Evolutionary conservation across 2,113 vertebrate species (phyloP).

Genomic region (Sylvicapra grimmia): DNA sequence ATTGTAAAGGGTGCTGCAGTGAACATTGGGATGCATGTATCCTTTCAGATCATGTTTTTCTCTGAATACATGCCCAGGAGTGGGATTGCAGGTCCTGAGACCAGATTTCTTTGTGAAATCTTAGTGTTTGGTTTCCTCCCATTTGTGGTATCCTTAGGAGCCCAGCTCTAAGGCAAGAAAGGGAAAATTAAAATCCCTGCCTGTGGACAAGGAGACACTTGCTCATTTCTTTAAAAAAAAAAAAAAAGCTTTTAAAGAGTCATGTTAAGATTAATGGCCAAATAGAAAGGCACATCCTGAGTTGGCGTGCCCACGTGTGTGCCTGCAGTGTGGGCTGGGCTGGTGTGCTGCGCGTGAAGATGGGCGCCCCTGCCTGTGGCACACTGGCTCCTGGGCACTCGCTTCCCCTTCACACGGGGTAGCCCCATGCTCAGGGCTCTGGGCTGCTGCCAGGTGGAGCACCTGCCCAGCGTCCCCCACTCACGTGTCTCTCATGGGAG

Average conservation of each 20-base stretch:
- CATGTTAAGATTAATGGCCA: neutral
- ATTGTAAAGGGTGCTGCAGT: neutral
- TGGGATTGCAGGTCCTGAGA: neutral
- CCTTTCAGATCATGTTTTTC: neutral
- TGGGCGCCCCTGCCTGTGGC: no score
- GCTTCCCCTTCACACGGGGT: accelerated
- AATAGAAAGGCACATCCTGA: neutral
- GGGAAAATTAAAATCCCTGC: neutral
- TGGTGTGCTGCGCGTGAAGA: neutral
- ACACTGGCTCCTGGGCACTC: accelerated
- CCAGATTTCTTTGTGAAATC: neutral
- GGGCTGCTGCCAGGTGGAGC: neutral
- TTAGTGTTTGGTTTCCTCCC: neutral
- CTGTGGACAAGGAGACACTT: accelerated
- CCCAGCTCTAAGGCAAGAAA: neutral
- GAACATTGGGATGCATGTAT: neutral
- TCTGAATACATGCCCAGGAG: neutral
- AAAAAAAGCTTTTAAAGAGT: neutral
- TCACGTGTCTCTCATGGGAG: accelerated
- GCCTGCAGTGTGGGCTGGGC: accelerated
- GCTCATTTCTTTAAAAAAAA: neutral
- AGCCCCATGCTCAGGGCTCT: accelerated
- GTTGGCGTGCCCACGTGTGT: neutral
- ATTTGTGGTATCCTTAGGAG: neutral
- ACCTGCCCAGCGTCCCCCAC: accelerated